A percentile compares a stretch with the other conserved stretches of the same genome.
These are phyloP conservation scores for Chrysomela aeneicollis DNA, from an alignment of 2,888 invertebrate genomes.

Conservation along the genomic window DNA sequence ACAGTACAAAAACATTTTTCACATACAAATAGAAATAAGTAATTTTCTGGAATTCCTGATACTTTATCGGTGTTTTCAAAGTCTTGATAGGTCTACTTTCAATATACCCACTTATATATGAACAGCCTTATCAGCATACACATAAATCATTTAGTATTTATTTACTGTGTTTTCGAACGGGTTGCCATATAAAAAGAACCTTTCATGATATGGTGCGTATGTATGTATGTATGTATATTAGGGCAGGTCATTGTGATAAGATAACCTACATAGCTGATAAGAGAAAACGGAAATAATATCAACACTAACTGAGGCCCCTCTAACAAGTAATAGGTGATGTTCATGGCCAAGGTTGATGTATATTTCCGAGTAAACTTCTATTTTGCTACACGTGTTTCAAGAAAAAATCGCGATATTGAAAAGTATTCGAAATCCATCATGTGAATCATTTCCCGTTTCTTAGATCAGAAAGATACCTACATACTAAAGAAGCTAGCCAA, in stretches of 20 bases:
- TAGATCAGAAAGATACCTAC: too few relatives aligned
- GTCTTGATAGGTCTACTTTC: background rate
- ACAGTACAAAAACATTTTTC: too few relatives aligned
- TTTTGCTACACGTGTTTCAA: too few relatives aligned
- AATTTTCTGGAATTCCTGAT: too few relatives aligned
- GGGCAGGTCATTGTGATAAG: slow-evolving; percentile 16
- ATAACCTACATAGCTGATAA: slow-evolving; percentile 16
- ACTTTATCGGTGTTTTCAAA: background rate
- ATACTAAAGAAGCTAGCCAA: too few relatives aligned
- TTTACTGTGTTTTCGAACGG: background rate
- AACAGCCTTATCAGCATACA: background rate
- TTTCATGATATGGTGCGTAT: slow-evolving; percentile 6
- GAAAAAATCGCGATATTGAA: too few relatives aligned
- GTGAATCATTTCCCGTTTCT: too few relatives aligned
- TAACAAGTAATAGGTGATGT: background rate
- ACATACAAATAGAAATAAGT: too few relatives aligned
- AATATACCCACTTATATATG: background rate
- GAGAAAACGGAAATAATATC: slow-evolving; percentile 6
- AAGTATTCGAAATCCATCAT: too few relatives aligned
- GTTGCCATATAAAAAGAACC: background rate
- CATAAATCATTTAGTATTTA: background rate
- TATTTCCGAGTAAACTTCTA: too few relatives aligned
- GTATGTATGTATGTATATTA: slow-evolving; percentile 20
- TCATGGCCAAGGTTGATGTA: background rate
- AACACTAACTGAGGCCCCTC: background rate